These are phyloP conservation scores for Nothobranchius kuhntae DNA, from an alignment of 2,113 vertebrate species.

Conservation along the genomic window DNA sequence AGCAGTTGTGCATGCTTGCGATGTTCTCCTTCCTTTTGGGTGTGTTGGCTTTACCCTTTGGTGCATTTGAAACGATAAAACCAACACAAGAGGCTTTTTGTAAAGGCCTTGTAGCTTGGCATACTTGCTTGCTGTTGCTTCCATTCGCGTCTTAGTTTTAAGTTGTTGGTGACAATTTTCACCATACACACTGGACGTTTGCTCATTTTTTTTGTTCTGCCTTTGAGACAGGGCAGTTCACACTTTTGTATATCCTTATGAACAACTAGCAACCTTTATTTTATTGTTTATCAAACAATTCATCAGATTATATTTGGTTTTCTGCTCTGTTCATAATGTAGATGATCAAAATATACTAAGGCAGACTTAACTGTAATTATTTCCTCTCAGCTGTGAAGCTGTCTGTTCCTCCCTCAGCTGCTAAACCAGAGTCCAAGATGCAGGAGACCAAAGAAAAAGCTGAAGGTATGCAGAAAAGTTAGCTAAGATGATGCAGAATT, in stretches of 20 bases:
- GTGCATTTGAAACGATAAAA: no score
- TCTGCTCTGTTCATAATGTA: background rate
- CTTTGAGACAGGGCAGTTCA: background rate
- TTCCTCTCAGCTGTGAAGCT: slow-evolving; percentile 42
- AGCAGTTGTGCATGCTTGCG: no score
- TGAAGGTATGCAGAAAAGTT: slow-evolving; percentile 40
- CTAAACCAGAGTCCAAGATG: slow-evolving; percentile 38
- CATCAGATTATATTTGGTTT: background rate
- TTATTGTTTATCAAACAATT: background rate
- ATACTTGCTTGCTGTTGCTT: no score
- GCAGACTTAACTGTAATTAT: slow-evolving; percentile 18
- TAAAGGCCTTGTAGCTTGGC: no score
- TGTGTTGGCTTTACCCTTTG: no score
- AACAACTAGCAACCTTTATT: background rate
- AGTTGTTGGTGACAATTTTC: no score
- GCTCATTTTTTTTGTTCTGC: background rate
- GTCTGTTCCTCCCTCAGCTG: slow-evolving; percentile 11
- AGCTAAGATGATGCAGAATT: slow-evolving; percentile 3
- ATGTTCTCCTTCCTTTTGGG: no score
- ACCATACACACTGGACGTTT: slow-evolving; percentile 2
- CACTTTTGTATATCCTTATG: background rate
- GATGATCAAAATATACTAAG: background rate
- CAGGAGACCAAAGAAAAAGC: slow-evolving; percentile 35
- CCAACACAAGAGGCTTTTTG: no score
- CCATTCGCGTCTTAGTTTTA: no score